Conservation (phyloP, 1,140 invertebrate species). For the Bactericera cockerelli region DNA sequence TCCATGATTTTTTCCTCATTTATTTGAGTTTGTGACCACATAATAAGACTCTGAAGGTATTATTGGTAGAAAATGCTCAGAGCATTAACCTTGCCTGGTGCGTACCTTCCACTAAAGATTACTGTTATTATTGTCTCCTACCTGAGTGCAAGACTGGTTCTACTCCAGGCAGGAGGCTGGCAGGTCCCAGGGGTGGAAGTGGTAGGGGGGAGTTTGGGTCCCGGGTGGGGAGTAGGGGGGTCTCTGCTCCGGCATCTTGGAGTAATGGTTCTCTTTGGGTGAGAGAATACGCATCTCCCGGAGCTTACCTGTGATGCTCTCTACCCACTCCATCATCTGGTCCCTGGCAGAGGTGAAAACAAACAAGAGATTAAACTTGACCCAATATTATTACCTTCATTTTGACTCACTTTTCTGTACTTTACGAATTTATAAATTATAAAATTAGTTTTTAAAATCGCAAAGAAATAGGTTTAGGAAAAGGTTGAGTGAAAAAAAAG, state of each 20-base stretch:
- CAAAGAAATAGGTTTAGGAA: no score
- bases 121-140: not conserved
- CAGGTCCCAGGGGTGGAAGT: conserved; percentile 40
- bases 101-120: no score
- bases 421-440: no score
- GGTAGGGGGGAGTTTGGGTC: conserved; percentile 68
- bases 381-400: no score
- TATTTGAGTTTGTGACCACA: no score
- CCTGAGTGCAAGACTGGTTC: conserved; percentile 26
- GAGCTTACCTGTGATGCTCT: conserved; percentile 51
- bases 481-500: no score
- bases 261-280: conserved; percentile 67
- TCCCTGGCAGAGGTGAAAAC: no score
- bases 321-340: conserved; percentile 71
- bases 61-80: no score
- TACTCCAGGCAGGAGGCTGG: conserved; percentile 36
- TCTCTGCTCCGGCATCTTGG: conserved; percentile 44
- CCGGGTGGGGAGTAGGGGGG: conserved; percentile 45
- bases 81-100: no score
- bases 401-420: no score
- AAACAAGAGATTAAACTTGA: no score
- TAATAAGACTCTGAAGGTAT: conserved; percentile 10
- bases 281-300: conserved; percentile 57
- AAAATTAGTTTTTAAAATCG: no score
- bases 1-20: conserved; percentile 17